Conservation (phyloP, 2,888 invertebrate species). For the Pristionchus arcanus region DNA sequence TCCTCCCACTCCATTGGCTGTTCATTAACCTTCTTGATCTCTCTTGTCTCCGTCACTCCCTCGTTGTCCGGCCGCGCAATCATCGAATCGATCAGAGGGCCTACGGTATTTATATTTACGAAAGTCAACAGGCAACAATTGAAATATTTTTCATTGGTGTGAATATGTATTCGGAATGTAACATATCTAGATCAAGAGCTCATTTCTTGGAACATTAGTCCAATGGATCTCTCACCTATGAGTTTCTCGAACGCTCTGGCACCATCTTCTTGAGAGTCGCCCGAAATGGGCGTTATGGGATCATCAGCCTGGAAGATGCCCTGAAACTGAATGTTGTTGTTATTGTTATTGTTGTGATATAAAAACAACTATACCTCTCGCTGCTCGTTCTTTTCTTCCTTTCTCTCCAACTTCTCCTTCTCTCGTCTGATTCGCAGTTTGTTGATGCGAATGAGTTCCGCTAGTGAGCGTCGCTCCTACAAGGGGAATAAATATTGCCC, state of each 20-base stretch:
- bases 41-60: neutral
- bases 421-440: neutral
- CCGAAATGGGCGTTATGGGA: neutral
- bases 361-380: neutral
- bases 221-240: neutral
- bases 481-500: neutral
- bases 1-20: neutral
- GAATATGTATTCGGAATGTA: too few species aligned
- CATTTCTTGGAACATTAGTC: neutral
- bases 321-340: neutral
- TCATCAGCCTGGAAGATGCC: neutral
- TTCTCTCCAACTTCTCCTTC: neutral
- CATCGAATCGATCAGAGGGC: constrained; percentile 4
- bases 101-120: neutral
- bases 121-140: neutral
- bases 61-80: neutral
- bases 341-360: neutral
- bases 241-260: neutral
- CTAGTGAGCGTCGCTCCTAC: neutral
- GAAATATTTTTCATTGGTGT: too few species aligned
- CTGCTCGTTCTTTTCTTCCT: neutral
- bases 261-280: neutral
- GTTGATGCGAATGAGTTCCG: constrained; percentile 7
- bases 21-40: neutral
- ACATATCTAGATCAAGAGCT: too few species aligned